A percentile compares a stretch with the other conserved stretches of the same genome.
Conservation (phyloP, 64 coral and sea anemone species). For the Orbicella faveolata region DNA sequence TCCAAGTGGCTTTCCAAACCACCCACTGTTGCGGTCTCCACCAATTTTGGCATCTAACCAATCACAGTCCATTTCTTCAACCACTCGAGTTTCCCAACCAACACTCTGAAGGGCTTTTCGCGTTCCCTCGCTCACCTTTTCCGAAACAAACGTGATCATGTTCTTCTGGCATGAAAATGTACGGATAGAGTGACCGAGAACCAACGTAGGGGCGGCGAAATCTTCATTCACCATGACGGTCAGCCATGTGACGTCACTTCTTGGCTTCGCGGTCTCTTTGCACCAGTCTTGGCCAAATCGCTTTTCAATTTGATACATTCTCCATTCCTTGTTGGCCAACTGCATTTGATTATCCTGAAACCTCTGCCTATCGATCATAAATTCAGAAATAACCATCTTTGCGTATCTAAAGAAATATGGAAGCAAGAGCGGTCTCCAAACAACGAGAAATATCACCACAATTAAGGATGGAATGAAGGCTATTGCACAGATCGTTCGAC, state of each 20-base stretch:
- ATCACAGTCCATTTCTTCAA: background rate
- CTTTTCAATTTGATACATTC: constrained; percentile 50
- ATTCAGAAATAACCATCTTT: constrained; percentile 42
- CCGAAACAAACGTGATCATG: constrained; percentile 71
- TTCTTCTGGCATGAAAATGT: constrained; percentile 69
- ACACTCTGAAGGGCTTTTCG: too few relatives aligned
- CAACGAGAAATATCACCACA: too few relatives aligned
- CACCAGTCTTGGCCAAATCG: constrained; percentile 59
- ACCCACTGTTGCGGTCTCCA: constrained; percentile 62
- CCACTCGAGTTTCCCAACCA: too few relatives aligned
- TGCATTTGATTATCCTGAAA: constrained; percentile 38
- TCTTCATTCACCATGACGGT: constrained; percentile 78
- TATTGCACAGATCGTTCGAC: too few relatives aligned
- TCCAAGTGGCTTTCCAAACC: constrained; percentile 43
- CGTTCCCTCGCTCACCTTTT: constrained; percentile 32
- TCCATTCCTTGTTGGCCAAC: constrained; percentile 63
- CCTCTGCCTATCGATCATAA: constrained; percentile 28
- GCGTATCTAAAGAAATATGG: constrained; percentile 29
- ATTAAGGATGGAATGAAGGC: too few relatives aligned
- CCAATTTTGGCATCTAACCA: constrained; percentile 39
- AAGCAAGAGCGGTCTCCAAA: constrained; percentile 25
- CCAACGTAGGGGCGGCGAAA: constrained; percentile 61
- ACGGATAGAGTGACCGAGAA: constrained; percentile 54
- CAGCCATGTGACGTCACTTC: constrained; percentile 63
- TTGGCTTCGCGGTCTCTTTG: constrained; percentile 36